A percentile compares a stretch with the other conserved stretches of the same genome.
These are phyloP conservation scores for Thamnophis elegans DNA, from an alignment of 2,797 vertebrate species.

Conservation along the genomic window DNA sequence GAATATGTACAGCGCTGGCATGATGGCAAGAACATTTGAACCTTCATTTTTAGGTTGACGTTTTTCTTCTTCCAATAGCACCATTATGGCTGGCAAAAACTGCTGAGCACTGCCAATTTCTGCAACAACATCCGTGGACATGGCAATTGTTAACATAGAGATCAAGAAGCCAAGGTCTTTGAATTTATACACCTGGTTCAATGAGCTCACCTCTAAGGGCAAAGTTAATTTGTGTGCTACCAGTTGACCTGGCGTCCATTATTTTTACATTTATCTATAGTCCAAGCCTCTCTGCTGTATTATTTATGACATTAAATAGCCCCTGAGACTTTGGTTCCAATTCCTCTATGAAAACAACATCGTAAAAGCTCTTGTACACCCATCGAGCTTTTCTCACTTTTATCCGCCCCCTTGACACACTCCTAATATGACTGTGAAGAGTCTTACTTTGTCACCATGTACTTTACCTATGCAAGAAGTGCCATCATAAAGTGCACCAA, in stretches of 20 bases:
- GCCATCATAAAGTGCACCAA: neutral
- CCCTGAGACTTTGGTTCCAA: neutral
- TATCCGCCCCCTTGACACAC: neutral
- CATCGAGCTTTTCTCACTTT: neutral
- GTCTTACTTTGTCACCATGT: neutral
- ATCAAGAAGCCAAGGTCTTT: neutral
- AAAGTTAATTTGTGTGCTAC: neutral
- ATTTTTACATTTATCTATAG: neutral
- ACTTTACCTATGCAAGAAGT: neutral
- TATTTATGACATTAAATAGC: neutral
- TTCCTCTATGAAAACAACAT: neutral
- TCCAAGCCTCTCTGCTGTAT: neutral
- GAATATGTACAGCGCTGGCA: neutral
- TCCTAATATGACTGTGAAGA: neutral
- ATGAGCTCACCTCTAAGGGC: neutral
- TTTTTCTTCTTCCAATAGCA: neutral
- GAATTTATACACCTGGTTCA: neutral
- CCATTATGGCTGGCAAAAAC: neutral
- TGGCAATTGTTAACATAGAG: neutral
- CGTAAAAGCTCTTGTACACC: neutral
- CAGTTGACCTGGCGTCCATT: neutral
- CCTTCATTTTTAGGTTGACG: neutral
- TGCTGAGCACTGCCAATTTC: neutral
- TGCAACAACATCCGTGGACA: neutral
- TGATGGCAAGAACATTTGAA: neutral